Conservation (phyloP, 1,140 invertebrate species). For the Eulimnadia texana region DNA sequence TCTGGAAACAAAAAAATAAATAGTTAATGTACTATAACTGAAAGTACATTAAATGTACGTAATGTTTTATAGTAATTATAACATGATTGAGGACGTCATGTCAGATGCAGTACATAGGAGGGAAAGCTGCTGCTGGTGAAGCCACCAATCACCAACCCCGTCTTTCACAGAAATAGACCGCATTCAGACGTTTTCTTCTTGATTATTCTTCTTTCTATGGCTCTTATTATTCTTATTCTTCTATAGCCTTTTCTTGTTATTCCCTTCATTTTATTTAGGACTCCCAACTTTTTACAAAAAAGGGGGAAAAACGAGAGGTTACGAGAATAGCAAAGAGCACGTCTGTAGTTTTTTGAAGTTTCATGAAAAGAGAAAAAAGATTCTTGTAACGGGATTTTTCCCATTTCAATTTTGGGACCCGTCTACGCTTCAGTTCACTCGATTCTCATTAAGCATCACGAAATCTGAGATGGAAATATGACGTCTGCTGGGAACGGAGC, state of each 20-base stretch:
- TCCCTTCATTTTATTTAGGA: not conserved
- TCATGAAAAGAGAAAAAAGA: no score
- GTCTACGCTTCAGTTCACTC: not conserved
- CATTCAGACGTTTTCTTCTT: not conserved
- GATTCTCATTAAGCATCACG: not conserved
- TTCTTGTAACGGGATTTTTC: no score
- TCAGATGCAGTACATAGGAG: not conserved
- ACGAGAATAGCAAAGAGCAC: no score
- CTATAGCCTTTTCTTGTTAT: not conserved
- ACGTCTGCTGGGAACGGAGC: not conserved
- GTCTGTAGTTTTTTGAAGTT: no score
- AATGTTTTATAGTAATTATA: no score
- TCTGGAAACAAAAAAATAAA: slow-evolving; percentile 53
- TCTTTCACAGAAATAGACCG: not conserved
- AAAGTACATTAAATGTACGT: no score
- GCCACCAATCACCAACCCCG: not conserved
- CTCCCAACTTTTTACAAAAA: not conserved
- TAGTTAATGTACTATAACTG: not conserved
- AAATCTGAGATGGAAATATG: not conserved
- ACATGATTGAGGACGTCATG: not conserved
- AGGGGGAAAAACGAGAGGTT: no score
- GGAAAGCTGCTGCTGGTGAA: not conserved
- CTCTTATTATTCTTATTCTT: not conserved
- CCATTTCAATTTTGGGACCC: not conserved
- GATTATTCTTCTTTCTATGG: no score